phyloP scores from a whole-genome alignment of 2,888 invertebrate genomes.

The Pyrrhia umbra region DNA sequence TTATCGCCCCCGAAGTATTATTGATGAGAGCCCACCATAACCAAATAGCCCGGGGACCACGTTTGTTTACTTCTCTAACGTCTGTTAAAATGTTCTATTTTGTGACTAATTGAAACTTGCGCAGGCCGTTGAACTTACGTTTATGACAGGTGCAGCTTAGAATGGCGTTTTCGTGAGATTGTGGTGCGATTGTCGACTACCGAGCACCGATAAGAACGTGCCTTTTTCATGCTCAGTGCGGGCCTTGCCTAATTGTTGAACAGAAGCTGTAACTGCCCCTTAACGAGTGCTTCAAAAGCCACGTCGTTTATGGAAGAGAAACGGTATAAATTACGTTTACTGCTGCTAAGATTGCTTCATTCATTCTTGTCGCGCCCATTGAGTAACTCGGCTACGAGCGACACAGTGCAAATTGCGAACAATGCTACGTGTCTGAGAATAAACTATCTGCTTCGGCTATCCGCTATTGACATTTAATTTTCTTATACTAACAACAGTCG shows the following conservation, averaged over 20 bases:
- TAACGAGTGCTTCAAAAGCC: slow-evolving; percentile 77
- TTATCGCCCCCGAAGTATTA: slow-evolving; percentile 87
- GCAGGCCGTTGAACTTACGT: slow-evolving; percentile 77
- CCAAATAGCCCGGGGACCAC: slow-evolving; percentile 88
- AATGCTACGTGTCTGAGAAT: slow-evolving; percentile 77
- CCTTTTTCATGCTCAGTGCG: slow-evolving; percentile 71
- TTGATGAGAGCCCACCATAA: slow-evolving; percentile 87
- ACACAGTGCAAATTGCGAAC: slow-evolving; percentile 78
- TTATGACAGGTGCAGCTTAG: slow-evolving; percentile 87
- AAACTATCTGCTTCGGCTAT: slow-evolving; percentile 72
- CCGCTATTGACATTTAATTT: slow-evolving; percentile 77
- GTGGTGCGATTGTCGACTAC: slow-evolving; percentile 83
- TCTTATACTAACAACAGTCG: slow-evolving; percentile 66
- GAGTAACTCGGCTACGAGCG: slow-evolving; percentile 76
- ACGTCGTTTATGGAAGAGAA: slow-evolving; percentile 84
- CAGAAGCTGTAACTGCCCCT: slow-evolving; percentile 82
- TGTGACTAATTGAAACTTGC: slow-evolving; percentile 83
- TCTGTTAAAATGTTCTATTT: slow-evolving; percentile 80
- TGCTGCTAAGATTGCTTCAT: slow-evolving; percentile 85
- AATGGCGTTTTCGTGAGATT: slow-evolving; percentile 89
- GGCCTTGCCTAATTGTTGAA: slow-evolving; percentile 84
- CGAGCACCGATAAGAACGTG: slow-evolving; percentile 79
- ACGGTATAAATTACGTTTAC: slow-evolving; percentile 83
- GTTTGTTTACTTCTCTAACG: slow-evolving; percentile 87
- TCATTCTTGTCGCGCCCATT: slow-evolving; percentile 84